Base-by-base conservation (phyloP, 2,888 invertebrate species). In the Embidobia sp. region DNA sequence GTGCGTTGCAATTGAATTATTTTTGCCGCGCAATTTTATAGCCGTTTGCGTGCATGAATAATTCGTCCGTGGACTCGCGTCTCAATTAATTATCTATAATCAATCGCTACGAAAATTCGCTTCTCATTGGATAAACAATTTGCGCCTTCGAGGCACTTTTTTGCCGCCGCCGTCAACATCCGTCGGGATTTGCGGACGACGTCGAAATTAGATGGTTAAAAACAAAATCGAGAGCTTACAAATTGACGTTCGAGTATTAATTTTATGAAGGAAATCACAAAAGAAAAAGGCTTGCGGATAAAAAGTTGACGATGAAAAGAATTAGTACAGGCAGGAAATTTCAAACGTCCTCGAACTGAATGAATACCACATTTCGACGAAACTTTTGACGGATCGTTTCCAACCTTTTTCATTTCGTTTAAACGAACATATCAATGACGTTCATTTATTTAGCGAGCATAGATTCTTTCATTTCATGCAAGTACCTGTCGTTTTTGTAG, bases 291-390 rank as follows among this genome's bases (percentile, higher is more conserved):
- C 22, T 22, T 22, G 22, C 13, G 29, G 33, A 42, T 64, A 42
- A 53, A 53, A 64, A 31, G 42, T 31, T 26, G 16, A 33, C 44
- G 53, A 42, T 44, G 51, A 64, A 64, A 51, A 64, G 64, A 53
- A 64, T 49, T 51, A n/a, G 51, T 26, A 33, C 29, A 53, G n/a
- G 22, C 29, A 11, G 33, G 16, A 7, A 40, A 44, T 44, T 44
- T 64, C 33, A 44, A 51, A 64, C 22, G 51, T 22, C 61, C 61
- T 64, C 40, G 15, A 53, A 40, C 16, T n/a, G 44, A 53, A 64
- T 64, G 53, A 64, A 64, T 64, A 19, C 10, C n/a, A 10, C 33
- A 44, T 64, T 64, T 64, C 53, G 44, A 42, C 53, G 49, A 53
- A 31, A 44, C 46, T 66, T 53, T 53, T 26, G 26, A 55, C 31